Conservation (phyloP, 2,113 vertebrate species). For the Ginglymostoma cirratum region DNA sequence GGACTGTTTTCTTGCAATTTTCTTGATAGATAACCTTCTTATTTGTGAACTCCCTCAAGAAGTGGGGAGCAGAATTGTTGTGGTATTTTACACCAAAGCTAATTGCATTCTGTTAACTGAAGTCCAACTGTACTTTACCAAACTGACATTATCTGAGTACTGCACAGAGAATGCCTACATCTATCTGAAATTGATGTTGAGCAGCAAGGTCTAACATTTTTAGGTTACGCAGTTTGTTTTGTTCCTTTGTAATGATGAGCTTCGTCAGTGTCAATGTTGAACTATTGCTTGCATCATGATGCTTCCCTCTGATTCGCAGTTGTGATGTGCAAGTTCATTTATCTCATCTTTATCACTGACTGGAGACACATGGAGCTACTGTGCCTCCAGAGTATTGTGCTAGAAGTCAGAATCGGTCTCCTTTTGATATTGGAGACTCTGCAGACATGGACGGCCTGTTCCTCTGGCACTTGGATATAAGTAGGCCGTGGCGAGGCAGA, state of each 20-base stretch:
- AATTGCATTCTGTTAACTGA: not conserved
- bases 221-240: not conserved
- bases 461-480: not conserved
- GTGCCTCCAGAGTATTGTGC: not conserved
- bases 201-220: not conserved
- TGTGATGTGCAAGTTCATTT: not conserved
- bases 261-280: not conserved
- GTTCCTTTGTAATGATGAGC: constrained; percentile 1
- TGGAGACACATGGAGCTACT: not conserved
- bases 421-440: not conserved
- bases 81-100: not conserved
- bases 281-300: not conserved
- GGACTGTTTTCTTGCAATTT: not conserved
- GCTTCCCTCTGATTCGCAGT: not conserved
- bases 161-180: not conserved
- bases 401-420: not conserved
- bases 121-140: not conserved
- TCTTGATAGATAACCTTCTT: not conserved
- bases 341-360: not conserved
- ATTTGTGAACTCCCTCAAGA: not conserved
- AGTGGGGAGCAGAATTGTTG: not conserved
- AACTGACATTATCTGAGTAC: not conserved
- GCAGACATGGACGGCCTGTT: not conserved
- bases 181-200: not conserved
- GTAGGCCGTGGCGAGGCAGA: no score